Evolutionary conservation across 2,888 invertebrate species (phyloP), one percentile per base, ranked within the genome.

Genomic region (Fragum sueziense): DNA sequence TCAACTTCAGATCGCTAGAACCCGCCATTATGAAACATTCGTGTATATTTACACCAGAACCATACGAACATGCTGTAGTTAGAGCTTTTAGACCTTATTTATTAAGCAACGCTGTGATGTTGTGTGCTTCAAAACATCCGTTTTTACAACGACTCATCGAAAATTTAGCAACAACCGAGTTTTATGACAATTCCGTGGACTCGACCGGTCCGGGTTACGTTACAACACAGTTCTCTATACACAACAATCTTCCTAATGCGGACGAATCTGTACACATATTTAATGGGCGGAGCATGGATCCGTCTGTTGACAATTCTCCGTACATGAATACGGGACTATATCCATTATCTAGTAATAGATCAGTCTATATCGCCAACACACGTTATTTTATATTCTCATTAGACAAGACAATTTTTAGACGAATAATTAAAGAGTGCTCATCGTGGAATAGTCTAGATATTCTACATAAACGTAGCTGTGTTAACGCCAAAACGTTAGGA

Each of bases 31-130:
- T 62, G 11, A 86, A 88, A 76, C 87, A 88, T 74, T 61, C 83
- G 2, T 89, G 90, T 76, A 86, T 89, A 47, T 70, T 90, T 41
- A 85, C 86, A 7, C 88, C 89, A 72, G 90, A 90, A 74, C 90
- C 89, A 20, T 88, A 85, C 57, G 88, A 84, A 65, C 88, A 89
- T 75, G 82, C 89, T 0, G 80, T 88, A 29, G 52, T 90, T 33
- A 87, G 89, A 70, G 75, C 83, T 17, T 88, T 87, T 74, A 84
- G 84, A 69, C 88, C 88, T 65, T 75, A 84, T 27, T 72, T 90
- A 4, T 82, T 88, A 17, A 88, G 87, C 61, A 90, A 90, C 80
- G 89, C 90, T 17, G 52, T 90, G 9, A 89, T 90, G 73, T 87
- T 85, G 7, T 89, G 88, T 70, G 71, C 82, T 7, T 73, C 85